Conservation (phyloP, 92 coral and sea anemone genomes). For the Phenganax subtilis region DNA sequence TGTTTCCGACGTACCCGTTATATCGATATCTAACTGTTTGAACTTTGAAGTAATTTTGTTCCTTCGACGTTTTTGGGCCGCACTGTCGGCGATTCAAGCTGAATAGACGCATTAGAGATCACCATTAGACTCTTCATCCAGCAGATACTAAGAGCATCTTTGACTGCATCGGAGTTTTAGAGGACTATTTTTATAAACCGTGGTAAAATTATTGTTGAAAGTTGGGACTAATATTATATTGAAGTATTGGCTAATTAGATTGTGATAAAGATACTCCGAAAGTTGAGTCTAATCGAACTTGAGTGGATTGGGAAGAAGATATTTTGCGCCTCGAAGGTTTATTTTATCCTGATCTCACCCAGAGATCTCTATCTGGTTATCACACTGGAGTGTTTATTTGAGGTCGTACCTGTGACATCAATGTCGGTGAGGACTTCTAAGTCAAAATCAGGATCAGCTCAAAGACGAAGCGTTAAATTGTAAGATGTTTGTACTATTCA, state of each 20-base stretch:
- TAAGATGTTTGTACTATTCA: neutral
- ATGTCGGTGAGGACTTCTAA: constrained; percentile 1
- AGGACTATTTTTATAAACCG: no score
- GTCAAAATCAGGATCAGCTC: neutral
- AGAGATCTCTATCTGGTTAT: no score
- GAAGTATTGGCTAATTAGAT: no score
- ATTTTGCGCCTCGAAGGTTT: neutral
- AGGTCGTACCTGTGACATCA: neutral
- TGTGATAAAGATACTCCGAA: no score
- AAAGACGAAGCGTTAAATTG: constrained; percentile 9
- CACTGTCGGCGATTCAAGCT: neutral
- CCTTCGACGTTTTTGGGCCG: neutral
- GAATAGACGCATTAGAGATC: no score
- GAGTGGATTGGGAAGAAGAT: neutral
- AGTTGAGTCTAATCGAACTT: no score
- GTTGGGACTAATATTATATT: no score
- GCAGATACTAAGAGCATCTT: no score
- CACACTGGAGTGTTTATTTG: constrained; percentile 10
- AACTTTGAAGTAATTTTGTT: neutral
- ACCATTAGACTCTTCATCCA: no score
- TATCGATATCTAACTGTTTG: neutral
- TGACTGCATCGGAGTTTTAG: no score
- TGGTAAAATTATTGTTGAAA: no score
- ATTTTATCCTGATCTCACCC: neutral
- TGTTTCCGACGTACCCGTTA: neutral